Base-by-base conservation (phyloP, 2,888 invertebrate species). In the Crepidodera aurea region DNA sequence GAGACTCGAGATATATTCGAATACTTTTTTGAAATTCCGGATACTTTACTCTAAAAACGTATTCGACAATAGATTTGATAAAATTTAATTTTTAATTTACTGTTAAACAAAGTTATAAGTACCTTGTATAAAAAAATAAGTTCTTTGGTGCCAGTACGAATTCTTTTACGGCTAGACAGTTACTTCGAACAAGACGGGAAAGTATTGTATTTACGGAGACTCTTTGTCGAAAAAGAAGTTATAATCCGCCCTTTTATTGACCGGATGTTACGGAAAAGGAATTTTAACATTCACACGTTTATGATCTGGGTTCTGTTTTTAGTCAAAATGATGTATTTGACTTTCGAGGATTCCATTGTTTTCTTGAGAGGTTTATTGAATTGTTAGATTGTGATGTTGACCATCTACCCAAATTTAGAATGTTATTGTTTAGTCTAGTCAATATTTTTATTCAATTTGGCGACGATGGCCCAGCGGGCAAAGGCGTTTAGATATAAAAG, bases 201-300 rank as follows among this genome's bases (percentile, higher is more conserved):
- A 22, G 22, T 22, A 22, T 22, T 22, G 13, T 34, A 2, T 34
- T 13, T n/a, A 12, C 1, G 27, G 42, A 55, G 44, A 16, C 42
- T 19, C 27, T 29, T 55, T 55, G 54, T 55, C 44, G 44, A 44
- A 55, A 29, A 44, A 22, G 3, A 12, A 18, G 12, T 13, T 6
- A 18, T n/a, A 44, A 44, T 29, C 5, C 15, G 56, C 56, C 56
- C 56, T 56, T 56, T 56, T 56, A 46, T 37, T 56, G 56, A 46
- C 56, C 56, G 56, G 56, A 56, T 56, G 46, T 56, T 25, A 55
- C 55, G 42, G 10, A 39, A 34, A 56, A 56, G 25, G 56, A 56
- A 56, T 56, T 56, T 56, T 56, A 56, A 56, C 56, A 3, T 56
- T 16, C 15, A 19, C 22, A 7, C 37, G 13, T 55, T 51, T 51